A percentile compares a stretch with the other conserved stretches of the same genome.
Conservation (phyloP, 2,113 vertebrate genomes). For the Stigmatopora argus region DNA sequence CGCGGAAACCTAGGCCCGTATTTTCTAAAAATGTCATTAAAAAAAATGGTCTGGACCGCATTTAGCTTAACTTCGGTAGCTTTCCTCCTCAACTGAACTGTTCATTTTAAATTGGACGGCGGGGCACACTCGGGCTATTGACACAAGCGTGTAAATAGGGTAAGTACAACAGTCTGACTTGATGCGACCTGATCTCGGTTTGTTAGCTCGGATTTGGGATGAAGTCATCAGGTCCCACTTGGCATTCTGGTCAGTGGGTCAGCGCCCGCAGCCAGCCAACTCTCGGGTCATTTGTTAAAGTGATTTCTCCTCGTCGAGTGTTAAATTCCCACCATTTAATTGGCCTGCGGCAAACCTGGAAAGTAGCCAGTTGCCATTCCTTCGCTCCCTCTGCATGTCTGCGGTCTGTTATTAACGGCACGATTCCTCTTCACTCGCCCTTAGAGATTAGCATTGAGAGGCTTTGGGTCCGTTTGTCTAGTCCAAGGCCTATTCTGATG, state of each 20-base stretch:
- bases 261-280: slow-evolving; percentile 34
- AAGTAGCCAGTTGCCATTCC: slow-evolving; percentile 35
- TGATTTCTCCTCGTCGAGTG: slow-evolving; percentile 46
- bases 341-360: slow-evolving; percentile 42
- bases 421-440: background rate
- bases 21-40: background rate
- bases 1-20: background rate
- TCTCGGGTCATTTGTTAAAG: slow-evolving; percentile 39
- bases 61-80: background rate
- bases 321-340: slow-evolving; percentile 53
- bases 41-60: background rate
- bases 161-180: slow-evolving; percentile 7
- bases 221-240: slow-evolving; percentile 34
- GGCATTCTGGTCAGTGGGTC: slow-evolving; percentile 51
- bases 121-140: background rate
- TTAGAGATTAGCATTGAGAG: slow-evolving; percentile 1
- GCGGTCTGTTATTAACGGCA: slow-evolving; percentile 6
- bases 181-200: slow-evolving; percentile 13
- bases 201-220: slow-evolving; percentile 24
- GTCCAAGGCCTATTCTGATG: background rate
- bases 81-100: background rate
- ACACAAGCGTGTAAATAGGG: slow-evolving; percentile 14
- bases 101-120: background rate
- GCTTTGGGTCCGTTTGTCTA: background rate
- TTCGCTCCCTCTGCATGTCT: slow-evolving; percentile 13